Evolutionary conservation across 2,113 vertebrate species (phyloP).

Genomic region (Boleophthalmus pectinirostris): DNA sequence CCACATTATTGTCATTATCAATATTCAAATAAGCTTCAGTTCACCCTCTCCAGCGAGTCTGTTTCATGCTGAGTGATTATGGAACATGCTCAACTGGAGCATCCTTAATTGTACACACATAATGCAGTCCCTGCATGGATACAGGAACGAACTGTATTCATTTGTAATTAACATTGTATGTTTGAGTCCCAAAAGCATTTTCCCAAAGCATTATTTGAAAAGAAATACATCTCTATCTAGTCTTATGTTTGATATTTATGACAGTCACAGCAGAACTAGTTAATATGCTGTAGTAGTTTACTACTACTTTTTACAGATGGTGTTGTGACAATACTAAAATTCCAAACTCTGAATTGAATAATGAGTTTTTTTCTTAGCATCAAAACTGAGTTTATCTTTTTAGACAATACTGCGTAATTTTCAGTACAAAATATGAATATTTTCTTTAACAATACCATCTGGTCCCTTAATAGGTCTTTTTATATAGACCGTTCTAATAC

Average conservation of each 20-base stretch:
- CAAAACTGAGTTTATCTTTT: too few species aligned
- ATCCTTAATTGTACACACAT: slow-evolving; percentile 50
- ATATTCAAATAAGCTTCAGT: slow-evolving; percentile 46
- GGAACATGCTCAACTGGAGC: slow-evolving; percentile 21
- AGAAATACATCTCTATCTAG: not conserved
- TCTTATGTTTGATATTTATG: not conserved
- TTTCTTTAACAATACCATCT: too few species aligned
- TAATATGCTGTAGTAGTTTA: too few species aligned
- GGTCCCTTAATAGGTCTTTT: too few species aligned
- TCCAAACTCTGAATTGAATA: too few species aligned
- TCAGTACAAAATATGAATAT: too few species aligned
- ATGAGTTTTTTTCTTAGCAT: too few species aligned
- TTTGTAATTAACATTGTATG: too few species aligned
- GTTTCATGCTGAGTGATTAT: slow-evolving; percentile 48
- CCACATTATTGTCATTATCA: slow-evolving; percentile 38
- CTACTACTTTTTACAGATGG: too few species aligned
- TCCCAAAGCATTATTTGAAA: not conserved
- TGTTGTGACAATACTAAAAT: too few species aligned
- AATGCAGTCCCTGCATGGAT: slow-evolving; percentile 40
- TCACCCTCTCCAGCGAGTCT: slow-evolving; percentile 36
- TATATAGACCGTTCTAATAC: too few species aligned
- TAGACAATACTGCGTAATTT: too few species aligned
- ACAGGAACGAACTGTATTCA: not conserved
- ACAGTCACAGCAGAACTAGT: not conserved
- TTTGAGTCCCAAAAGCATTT: not conserved